phyloP scores from a whole-genome alignment of 2,113 vertebrate genomes.

The Oplegnathus fasciatus region DNA sequence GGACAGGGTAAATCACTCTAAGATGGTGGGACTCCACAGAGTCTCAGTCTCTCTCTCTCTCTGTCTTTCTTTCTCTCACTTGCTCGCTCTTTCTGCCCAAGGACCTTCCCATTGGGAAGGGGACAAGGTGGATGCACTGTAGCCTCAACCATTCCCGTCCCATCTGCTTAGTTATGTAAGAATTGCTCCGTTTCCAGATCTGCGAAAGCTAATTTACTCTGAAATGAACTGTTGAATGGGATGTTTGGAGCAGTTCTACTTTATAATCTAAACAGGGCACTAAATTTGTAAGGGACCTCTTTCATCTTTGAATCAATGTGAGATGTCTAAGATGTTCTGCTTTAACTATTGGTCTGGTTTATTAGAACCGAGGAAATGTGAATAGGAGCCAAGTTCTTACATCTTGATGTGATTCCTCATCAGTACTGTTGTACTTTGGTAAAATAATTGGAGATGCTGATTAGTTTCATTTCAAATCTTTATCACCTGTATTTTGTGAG shows the following conservation, averaged over 20 bases:
- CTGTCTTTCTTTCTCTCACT: not conserved
- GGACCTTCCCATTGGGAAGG: constrained; percentile 44
- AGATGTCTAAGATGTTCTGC: constrained; percentile 51
- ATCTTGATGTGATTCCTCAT: constrained; percentile 19
- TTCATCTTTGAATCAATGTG: not conserved
- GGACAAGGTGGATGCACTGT: constrained; percentile 17
- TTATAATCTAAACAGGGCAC: constrained; percentile 33
- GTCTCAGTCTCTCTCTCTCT: not conserved
- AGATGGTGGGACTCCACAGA: constrained; percentile 65
- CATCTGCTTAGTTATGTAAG: constrained; percentile 68
- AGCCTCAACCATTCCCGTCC: constrained; percentile 25
- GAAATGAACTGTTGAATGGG: not conserved
- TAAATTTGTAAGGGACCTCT: constrained; percentile 3
- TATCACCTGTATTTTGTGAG: not conserved
- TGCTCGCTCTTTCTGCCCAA: not conserved
- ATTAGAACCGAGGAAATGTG: constrained; percentile 1
- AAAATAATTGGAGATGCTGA: constrained; percentile 5
- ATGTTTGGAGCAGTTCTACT: constrained; percentile 20
- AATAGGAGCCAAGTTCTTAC: constrained; percentile 4
- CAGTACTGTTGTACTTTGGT: not conserved
- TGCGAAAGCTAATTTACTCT: constrained; percentile 15
- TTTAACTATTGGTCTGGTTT: constrained; percentile 49
- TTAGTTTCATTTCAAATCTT: not conserved
- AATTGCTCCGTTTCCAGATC: constrained; percentile 21
- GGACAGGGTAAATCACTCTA: constrained; percentile 72